phyloP scores from a whole-genome alignment of 2,797 vertebrate genomes.

The Mus minutoides region DNA sequence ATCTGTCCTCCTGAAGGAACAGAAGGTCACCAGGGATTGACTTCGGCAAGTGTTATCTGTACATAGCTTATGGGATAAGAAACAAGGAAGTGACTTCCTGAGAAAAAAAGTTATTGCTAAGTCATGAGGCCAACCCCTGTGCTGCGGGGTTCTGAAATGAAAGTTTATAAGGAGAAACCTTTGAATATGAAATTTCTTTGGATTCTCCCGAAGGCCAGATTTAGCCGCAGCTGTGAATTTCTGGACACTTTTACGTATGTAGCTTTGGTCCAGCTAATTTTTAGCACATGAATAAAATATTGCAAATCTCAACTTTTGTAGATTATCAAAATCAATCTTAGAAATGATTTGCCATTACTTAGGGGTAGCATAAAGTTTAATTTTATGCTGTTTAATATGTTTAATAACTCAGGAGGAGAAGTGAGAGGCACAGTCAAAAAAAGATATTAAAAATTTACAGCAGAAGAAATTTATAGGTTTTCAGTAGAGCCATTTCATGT shows the following conservation, averaged over 20 bases:
- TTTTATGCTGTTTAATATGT: constrained; percentile 81
- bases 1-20: constrained; percentile 4
- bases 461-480: constrained; percentile 75
- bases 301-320: constrained; percentile 79
- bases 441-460: constrained; percentile 78
- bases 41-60: constrained; percentile 39
- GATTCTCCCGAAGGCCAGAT: constrained; percentile 69
- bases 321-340: constrained; percentile 81
- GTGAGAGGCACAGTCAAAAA: constrained; percentile 64
- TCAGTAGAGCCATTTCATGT: constrained; percentile 71
- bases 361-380: constrained; percentile 82
- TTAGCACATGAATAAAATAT: constrained; percentile 83
- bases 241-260: constrained; percentile 78
- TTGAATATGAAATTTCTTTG: constrained; percentile 70
- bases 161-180: constrained; percentile 37
- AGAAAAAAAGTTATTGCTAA: constrained; percentile 66
- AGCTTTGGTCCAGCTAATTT: constrained; percentile 77
- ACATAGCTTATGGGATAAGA: constrained; percentile 68
- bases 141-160: constrained; percentile 53
- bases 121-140: constrained; percentile 55
- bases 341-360: constrained; percentile 80
- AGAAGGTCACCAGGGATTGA: constrained; percentile 53
- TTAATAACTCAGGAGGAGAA: constrained; percentile 79
- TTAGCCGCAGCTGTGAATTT: constrained; percentile 63
- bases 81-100: constrained; percentile 45